Conservation (phyloP, 2,113 vertebrate species). For the Sterna hirundo region DNA sequence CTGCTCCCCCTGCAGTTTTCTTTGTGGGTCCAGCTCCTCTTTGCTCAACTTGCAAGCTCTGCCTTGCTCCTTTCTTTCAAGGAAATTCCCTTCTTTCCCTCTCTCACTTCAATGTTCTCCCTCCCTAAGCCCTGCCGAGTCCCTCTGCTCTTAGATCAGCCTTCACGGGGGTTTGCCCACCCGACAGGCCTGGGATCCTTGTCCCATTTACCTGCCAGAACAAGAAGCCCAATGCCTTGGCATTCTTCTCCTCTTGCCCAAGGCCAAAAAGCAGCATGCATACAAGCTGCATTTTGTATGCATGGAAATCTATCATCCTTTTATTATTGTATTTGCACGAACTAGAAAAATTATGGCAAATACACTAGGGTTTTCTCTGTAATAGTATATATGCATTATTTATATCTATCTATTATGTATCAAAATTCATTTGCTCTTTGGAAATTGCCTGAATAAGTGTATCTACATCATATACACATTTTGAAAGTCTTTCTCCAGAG, state of each 20-base stretch:
- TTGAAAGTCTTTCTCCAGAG: neutral
- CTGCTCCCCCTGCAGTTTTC: neutral
- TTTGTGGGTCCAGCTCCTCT: neutral
- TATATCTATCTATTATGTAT: neutral
- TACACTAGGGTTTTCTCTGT: neutral
- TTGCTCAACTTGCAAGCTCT: neutral
- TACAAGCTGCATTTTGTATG: neutral
- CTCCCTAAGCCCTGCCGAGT: neutral
- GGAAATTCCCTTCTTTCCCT: neutral
- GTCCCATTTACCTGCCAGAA: neutral
- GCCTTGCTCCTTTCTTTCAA: neutral
- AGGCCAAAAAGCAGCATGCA: neutral
- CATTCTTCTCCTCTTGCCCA: neutral
- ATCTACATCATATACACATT: neutral
- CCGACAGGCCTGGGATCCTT: neutral
- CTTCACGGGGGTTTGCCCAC: neutral
- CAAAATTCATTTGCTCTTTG: neutral
- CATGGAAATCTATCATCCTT: neutral
- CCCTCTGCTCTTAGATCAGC: neutral
- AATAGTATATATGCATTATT: neutral
- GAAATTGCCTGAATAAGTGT: neutral
- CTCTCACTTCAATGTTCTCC: neutral
- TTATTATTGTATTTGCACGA: neutral
- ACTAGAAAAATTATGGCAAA: neutral
- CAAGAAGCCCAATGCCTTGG: neutral